These are phyloP conservation scores for Actinemys pallida DNA, from an alignment of 2,113 vertebrate genomes.

Conservation along the genomic window DNA sequence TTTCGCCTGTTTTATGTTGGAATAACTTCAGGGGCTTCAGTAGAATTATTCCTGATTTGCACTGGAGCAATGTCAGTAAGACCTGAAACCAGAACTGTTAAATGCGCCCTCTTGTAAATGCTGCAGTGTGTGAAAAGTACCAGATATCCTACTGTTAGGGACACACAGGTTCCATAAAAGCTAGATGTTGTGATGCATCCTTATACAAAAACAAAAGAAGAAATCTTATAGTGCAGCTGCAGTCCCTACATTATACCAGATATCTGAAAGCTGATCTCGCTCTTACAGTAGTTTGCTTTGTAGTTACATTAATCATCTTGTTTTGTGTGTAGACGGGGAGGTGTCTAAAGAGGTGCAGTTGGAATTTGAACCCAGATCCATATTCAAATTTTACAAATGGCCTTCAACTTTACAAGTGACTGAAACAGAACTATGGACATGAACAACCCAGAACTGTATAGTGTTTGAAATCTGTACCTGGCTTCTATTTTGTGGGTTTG, in stretches of 20 bases:
- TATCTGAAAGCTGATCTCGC: neutral
- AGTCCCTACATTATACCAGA: neutral
- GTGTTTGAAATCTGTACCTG: slow-evolving; percentile 52
- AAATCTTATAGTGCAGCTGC: neutral
- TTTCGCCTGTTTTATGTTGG: slow-evolving; percentile 52
- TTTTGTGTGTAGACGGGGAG: slow-evolving; percentile 39
- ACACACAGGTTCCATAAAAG: neutral
- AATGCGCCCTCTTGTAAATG: neutral
- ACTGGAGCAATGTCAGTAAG: neutral
- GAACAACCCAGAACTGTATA: slow-evolving; percentile 15
- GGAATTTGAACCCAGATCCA: slow-evolving; percentile 36
- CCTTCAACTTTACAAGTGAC: slow-evolving; percentile 14
- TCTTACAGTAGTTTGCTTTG: neutral
- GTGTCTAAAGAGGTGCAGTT: neutral
- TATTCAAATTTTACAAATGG: slow-evolving; percentile 34
- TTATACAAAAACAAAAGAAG: neutral
- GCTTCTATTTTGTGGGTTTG: neutral
- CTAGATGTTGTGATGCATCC: neutral
- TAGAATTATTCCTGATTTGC: neutral
- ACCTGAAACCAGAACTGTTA: neutral
- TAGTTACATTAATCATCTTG: neutral
- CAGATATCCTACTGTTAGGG: neutral
- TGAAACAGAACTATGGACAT: neutral
- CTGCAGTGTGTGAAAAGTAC: neutral
- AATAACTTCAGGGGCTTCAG: slow-evolving; percentile 27